Evolutionary conservation across 1,140 invertebrate species (phyloP).

Genomic region (Trinorchestia longiramus): DNA sequence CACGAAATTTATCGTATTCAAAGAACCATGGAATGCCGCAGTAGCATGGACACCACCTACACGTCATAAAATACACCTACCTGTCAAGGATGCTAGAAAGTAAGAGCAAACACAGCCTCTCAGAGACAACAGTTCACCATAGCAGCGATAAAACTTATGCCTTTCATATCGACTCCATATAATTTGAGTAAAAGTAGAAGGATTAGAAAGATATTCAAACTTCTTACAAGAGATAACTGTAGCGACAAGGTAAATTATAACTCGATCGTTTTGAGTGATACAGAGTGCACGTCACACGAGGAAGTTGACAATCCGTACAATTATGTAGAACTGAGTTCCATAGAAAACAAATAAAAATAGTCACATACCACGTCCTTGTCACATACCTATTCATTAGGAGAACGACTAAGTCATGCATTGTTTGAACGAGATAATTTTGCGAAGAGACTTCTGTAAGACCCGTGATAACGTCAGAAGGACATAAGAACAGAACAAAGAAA

Average conservation of each 20-base stretch:
- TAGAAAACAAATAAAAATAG: no score
- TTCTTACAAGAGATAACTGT: neutral
- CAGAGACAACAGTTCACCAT: neutral
- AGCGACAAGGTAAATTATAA: neutral
- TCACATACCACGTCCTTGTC: no score
- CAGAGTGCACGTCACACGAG: no score
- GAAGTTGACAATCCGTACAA: no score
- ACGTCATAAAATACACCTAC: neutral
- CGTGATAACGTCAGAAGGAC: neutral
- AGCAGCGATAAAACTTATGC: neutral
- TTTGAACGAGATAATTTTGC: neutral
- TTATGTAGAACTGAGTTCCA: no score
- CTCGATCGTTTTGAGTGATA: no score
- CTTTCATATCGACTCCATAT: neutral
- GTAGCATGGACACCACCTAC: neutral
- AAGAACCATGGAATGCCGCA: neutral
- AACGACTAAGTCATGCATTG: neutral
- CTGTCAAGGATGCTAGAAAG: neutral
- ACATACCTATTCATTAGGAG: neutral
- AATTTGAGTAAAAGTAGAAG: neutral
- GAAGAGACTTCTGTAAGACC: neutral
- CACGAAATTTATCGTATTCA: neutral
- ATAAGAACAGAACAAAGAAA: neutral
- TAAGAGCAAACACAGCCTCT: neutral
- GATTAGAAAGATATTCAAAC: neutral